Evolutionary conservation across 2,888 invertebrate species (phyloP).

Genomic region (Myopa testacea): DNA sequence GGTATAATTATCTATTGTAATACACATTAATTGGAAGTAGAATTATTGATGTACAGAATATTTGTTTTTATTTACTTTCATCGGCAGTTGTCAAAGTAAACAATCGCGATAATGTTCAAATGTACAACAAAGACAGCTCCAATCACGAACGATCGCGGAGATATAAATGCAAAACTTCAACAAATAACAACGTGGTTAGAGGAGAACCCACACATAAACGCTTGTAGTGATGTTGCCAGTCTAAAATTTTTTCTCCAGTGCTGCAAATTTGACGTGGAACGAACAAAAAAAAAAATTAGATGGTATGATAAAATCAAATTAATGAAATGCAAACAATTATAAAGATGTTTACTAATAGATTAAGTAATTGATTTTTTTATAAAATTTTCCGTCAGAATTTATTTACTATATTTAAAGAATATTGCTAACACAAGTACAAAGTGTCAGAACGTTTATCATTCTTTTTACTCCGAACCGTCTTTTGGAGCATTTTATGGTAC

Average conservation of each 20-base stretch:
- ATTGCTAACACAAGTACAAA: not conserved
- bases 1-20: too few relatives aligned
- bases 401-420: not conserved
- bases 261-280: slow-evolving; percentile 73
- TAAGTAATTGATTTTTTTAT: not conserved
- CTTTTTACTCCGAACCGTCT: not conserved
- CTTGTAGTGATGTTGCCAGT: slow-evolving; percentile 68
- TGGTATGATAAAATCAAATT: slow-evolving; percentile 57
- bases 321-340: not conserved
- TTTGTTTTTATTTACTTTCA: too few relatives aligned
- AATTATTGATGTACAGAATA: too few relatives aligned
- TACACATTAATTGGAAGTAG: too few relatives aligned
- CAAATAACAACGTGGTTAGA: slow-evolving; percentile 67
- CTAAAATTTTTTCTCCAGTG: slow-evolving; percentile 73
- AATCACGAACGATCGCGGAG: slow-evolving; percentile 49
- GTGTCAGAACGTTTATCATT: not conserved
- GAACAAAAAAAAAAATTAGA: slow-evolving; percentile 71
- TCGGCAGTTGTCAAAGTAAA: too few relatives aligned
- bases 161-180: slow-evolving; percentile 54
- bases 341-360: not conserved
- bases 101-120: too few relatives aligned
- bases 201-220: slow-evolving; percentile 67
- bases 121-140: not conserved
- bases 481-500: not conserved
- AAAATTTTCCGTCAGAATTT: too few relatives aligned